These are phyloP conservation scores for Coluber constrictor DNA, from an alignment of 2,797 vertebrate genomes.

Conservation along the genomic window DNA sequence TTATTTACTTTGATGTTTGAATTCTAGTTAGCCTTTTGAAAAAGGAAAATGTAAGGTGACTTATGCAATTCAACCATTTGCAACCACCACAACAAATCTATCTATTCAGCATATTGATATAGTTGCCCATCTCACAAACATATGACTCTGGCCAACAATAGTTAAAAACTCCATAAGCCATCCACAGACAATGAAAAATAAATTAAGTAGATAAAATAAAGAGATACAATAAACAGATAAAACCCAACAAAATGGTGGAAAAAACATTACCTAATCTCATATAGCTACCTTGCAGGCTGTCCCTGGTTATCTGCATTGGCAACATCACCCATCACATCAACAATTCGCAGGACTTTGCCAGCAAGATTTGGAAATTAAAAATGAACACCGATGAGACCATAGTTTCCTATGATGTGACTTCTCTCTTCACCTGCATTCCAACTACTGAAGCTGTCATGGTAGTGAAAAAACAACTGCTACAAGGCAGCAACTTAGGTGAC, in stretches of 20 bases:
- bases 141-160: not conserved
- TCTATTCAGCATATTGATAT: not conserved
- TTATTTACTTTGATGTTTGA: not conserved
- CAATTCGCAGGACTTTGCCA: no score
- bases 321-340: no score
- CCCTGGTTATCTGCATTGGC: no score
- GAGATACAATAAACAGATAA: not conserved
- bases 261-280: not conserved
- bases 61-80: not conserved
- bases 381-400: no score
- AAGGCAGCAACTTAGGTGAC: no score
- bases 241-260: not conserved
- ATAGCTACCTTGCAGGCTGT: not conserved
- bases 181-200: not conserved
- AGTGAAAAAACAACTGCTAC: no score
- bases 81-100: not conserved
- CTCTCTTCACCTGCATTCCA: no score
- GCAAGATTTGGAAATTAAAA: no score
- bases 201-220: not conserved
- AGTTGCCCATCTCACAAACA: not conserved
- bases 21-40: not conserved
- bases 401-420: no score
- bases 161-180: not conserved
- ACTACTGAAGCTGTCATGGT: no score
- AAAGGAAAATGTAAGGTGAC: not conserved